Evolutionary conservation across 2,888 invertebrate genomes (phyloP), one percentile per base, ranked within the genome.

Genomic region (Disparrhopalites patrizii): DNA sequence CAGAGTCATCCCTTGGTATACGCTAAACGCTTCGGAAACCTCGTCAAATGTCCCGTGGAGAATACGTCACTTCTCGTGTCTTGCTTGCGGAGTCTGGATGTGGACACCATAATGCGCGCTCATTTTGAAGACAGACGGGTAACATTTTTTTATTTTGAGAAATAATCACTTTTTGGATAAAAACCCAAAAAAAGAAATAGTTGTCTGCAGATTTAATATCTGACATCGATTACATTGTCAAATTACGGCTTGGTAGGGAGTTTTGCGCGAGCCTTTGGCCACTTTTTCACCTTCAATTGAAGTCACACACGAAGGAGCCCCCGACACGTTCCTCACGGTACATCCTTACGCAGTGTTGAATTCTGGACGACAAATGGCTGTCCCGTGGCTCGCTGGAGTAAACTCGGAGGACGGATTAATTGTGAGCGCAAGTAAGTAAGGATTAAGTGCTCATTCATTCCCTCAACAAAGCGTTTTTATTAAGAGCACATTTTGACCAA

Each of bases 71-170:
- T 47, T 7, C 47, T 47, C 18, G 47, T 47, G 7, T n/a, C 8
- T 5, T 47, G 47, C 18, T n/a, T 47, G 47, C 13, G 18, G 18
- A 13, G 5, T 47, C 18, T 47, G 47, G 8, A 7, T n/a, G 18
- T 47, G 13, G 47, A 47, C 8, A n/a, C 18, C 18, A 7, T 47
- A 7, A 47, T 47, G 47, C 13, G 5, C 5, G 47, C 47, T 47
- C 47, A 47, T 47, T 47, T 47, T n/a, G 47, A 47, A 47, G 47
- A 47, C 47, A 7, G 47, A 47, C 13, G 18, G 18, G 47, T 47
- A 47, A 36, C 13, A 36, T 36, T 36, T 36, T 36, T 36, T 36
- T 36, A 36, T 36, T 8, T 36, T 10, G 8, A 36, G 8, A 36
- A 10, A 36, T 36, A 10, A 10, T 36, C n/a, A n/a, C n/a, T n/a